These are phyloP conservation scores for Orchestia grillus DNA, from an alignment of 1,140 invertebrate genomes.

Conservation along the genomic window DNA sequence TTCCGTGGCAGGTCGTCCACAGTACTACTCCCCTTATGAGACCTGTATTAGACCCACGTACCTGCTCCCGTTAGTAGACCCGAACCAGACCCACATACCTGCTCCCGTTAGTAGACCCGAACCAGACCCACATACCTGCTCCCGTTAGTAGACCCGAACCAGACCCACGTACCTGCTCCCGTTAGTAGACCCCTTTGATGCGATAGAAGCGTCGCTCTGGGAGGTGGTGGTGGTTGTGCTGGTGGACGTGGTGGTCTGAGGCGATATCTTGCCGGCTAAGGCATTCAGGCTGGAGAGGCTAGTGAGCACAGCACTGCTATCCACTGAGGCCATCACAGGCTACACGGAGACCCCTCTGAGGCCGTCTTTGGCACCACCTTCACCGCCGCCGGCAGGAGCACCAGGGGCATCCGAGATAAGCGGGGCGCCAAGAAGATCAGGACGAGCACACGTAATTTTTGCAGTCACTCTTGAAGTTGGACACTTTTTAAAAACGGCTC, in stretches of 20 bases:
- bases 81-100: not conserved
- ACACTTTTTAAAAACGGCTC: not conserved
- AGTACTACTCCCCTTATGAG: no score
- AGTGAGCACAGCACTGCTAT: constrained; percentile 48
- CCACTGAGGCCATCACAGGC: constrained; percentile 46
- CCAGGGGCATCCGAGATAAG: not conserved
- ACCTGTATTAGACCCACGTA: not conserved
- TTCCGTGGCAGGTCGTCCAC: not conserved
- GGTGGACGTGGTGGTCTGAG: not conserved
- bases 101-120: not conserved
- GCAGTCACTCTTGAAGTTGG: not conserved
- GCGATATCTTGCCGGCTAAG: constrained; percentile 28
- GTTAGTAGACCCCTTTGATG: constrained; percentile 14
- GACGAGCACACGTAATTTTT: not conserved
- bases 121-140: not conserved
- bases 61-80: constrained; percentile 1
- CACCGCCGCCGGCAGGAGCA: not conserved
- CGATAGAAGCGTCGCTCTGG: not conserved
- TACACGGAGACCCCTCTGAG: constrained; percentile 26
- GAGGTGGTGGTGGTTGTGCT: constrained; percentile 2
- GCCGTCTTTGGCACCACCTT: constrained; percentile 18
- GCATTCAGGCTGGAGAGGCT: constrained; percentile 47
- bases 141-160: constrained; percentile 1
- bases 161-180: constrained; percentile 13
- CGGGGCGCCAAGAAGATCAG: not conserved